These are phyloP conservation scores for Serrognathus titanus DNA, from an alignment of 2,888 invertebrate genomes.

Conservation along the genomic window DNA sequence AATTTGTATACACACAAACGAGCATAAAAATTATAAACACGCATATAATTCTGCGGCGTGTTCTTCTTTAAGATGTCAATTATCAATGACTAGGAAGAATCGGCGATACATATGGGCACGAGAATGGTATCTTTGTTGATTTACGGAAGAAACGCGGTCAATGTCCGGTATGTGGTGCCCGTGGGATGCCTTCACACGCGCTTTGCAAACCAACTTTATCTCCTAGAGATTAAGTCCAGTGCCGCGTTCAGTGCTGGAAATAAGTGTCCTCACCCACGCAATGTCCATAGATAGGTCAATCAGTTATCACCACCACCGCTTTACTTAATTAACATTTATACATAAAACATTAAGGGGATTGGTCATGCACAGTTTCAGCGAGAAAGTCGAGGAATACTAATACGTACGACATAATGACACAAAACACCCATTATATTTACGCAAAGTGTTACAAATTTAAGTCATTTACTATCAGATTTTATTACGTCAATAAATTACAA, in stretches of 20 bases:
- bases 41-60: constrained; percentile 1
- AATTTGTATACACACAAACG: background rate
- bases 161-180: constrained; percentile 3
- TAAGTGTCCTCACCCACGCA: constrained; percentile 27
- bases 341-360: constrained; percentile 15
- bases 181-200: constrained; percentile 18
- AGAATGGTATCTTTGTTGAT: constrained; percentile 3
- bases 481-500: too few species aligned
- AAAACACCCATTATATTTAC: background rate
- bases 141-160: constrained; percentile 2
- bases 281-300: constrained; percentile 26
- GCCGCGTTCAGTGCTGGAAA: constrained; percentile 23
- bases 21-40: background rate
- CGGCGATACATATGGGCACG: constrained; percentile 1
- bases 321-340: constrained; percentile 27
- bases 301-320: constrained; percentile 24
- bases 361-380: constrained; percentile 5
- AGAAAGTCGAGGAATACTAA: background rate
- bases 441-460: too few species aligned
- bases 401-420: background rate
- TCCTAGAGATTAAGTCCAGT: constrained; percentile 23
- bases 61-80: constrained; percentile 11
- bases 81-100: constrained; percentile 1
- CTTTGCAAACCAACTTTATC: constrained; percentile 7
- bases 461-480: too few species aligned